Conservation (phyloP, 2,113 vertebrate species). For the Takifugu bimaculatus region DNA sequence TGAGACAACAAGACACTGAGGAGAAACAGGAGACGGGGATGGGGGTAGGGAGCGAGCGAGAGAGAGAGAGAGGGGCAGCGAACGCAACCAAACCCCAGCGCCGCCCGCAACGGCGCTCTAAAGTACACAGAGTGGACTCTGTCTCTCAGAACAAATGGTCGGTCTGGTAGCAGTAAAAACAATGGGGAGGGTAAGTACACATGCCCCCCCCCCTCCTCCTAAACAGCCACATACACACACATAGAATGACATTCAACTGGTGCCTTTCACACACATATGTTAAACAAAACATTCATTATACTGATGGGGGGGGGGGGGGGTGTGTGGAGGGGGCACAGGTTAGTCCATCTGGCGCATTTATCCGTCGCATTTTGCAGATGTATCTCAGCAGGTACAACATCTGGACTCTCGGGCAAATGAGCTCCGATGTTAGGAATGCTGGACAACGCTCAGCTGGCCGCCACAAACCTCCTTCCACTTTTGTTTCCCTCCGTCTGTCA, state of each 20-base stretch:
- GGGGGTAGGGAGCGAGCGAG: background rate
- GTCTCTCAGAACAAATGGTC: conserved; percentile 59
- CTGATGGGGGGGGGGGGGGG: conserved; percentile 32
- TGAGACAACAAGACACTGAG: conserved; percentile 29
- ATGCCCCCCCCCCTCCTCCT: conserved; percentile 30
- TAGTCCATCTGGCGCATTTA: conserved; percentile 52
- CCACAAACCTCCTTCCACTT: conserved; percentile 11
- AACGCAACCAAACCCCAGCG: conserved; percentile 48
- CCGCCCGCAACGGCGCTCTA: conserved; percentile 38
- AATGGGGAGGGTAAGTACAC: conserved; percentile 65
- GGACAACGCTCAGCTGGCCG: conserved; percentile 2
- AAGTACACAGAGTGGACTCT: conserved; percentile 48
- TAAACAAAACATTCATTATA: conserved; percentile 63
- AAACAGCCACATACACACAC: conserved; percentile 31
- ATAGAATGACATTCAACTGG: conserved; percentile 53
- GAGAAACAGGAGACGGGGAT: conserved; percentile 34
- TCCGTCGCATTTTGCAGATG: conserved; percentile 54
- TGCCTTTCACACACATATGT: conserved; percentile 60
- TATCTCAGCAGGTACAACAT: conserved; percentile 43
- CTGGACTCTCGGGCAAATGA: conserved; percentile 12
- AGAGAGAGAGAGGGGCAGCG: conserved; percentile 14
- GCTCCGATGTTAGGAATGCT: conserved; percentile 4
- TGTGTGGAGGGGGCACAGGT: conserved; percentile 37
- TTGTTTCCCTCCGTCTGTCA: conserved; percentile 21
- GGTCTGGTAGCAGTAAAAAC: conserved; percentile 64